Percentiles rank a stretch among this genome's conserved stretches.
phyloP scores from a whole-genome alignment of 2,797 vertebrate species.

The Peromyscus attwateri region DNA sequence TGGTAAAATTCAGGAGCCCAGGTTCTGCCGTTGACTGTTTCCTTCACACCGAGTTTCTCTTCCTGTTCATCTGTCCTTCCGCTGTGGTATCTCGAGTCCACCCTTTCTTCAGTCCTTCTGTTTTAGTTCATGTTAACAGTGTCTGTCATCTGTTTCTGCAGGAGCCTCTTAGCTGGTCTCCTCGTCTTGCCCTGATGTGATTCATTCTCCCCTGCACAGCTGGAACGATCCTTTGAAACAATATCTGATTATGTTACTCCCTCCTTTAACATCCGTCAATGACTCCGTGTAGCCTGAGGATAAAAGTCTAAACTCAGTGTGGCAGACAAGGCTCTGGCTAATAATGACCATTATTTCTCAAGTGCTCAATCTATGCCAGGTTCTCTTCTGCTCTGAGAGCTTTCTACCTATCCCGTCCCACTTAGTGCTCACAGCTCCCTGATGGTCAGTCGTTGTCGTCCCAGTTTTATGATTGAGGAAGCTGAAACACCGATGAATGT shows the following conservation, averaged over 20 bases:
- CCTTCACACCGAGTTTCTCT: background rate
- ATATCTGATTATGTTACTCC: constrained; percentile 67
- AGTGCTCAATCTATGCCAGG: background rate
- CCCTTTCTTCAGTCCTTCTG: constrained; percentile 14
- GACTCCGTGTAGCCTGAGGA: constrained; percentile 65
- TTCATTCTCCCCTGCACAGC: constrained; percentile 56
- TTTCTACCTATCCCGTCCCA: background rate
- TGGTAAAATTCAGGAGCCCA: constrained; percentile 1
- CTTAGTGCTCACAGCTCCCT: background rate
- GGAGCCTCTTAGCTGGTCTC: constrained; percentile 1
- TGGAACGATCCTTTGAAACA: constrained; percentile 48
- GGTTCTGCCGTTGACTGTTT: background rate
- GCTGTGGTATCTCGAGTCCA: background rate
- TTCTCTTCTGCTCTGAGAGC: background rate
- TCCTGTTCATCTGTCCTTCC: background rate
- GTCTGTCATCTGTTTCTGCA: constrained; percentile 23
- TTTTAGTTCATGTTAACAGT: constrained; percentile 28
- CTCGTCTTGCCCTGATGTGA: constrained; percentile 30
- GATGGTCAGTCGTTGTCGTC: background rate
- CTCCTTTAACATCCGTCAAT: constrained; percentile 53
- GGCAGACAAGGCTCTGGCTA: constrained; percentile 46
- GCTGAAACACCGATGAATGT: background rate
- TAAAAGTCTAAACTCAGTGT: constrained; percentile 44
- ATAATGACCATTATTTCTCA: constrained; percentile 42
- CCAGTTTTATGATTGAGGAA: background rate